Evolutionary conservation across 2,888 invertebrate genomes (phyloP).

Genomic region (Crossocerus cetratus): DNA sequence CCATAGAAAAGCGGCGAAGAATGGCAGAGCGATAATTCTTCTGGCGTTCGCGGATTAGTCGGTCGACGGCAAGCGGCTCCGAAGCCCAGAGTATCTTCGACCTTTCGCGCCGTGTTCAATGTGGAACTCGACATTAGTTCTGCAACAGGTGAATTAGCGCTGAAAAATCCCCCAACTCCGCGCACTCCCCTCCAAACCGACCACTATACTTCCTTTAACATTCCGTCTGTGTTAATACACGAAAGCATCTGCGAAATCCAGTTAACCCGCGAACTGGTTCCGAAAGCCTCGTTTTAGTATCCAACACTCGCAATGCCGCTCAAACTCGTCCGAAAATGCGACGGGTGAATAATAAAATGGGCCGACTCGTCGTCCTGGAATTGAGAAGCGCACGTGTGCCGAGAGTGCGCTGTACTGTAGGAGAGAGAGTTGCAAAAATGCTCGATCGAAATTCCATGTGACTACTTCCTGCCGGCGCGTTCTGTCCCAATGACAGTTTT

Average conservation of each 20-base stretch:
- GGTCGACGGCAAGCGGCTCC: background rate
- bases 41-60: background rate
- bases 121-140: background rate
- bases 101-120: background rate
- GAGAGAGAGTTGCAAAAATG: too few species aligned
- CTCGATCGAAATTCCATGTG: too few species aligned
- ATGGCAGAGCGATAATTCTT: background rate
- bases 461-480: too few species aligned
- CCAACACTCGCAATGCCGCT: background rate
- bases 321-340: background rate
- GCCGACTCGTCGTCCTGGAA: background rate
- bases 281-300: background rate
- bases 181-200: background rate
- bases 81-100: background rate
- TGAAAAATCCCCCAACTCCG: background rate
- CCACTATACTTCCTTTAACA: background rate
- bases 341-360: background rate
- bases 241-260: too few species aligned
- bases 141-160: background rate
- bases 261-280: background rate
- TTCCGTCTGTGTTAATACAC: too few species aligned
- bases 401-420: too few species aligned
- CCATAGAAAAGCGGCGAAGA: background rate
- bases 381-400: too few species aligned
- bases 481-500: too few species aligned